phyloP scores from a whole-genome alignment of 2,797 vertebrate genomes.

The Pachyuromys duprasi region DNA sequence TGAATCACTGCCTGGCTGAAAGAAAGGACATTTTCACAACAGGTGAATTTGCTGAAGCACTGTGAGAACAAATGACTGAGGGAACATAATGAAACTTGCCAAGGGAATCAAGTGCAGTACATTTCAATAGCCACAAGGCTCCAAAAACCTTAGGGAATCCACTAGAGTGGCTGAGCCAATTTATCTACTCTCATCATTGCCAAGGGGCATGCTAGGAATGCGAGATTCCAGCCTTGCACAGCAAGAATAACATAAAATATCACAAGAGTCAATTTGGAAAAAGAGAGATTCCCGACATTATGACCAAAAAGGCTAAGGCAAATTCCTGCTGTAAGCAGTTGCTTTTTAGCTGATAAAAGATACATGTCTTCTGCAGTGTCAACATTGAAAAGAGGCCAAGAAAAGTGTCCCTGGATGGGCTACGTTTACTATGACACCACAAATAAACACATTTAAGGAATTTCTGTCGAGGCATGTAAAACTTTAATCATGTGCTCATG shows the following conservation, averaged over 20 bases:
- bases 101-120: conserved; percentile 27
- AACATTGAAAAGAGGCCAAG: background rate
- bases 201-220: background rate
- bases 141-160: conserved; percentile 23
- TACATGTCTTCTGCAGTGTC: background rate
- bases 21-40: conserved; percentile 45
- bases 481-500: background rate
- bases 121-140: conserved; percentile 42
- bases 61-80: conserved; percentile 18
- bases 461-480: background rate
- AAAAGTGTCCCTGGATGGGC: background rate
- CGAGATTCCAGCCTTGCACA: background rate
- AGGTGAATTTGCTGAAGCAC: conserved; percentile 59
- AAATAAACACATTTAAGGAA: background rate
- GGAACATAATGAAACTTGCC: conserved; percentile 24
- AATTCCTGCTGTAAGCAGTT: background rate
- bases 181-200: conserved; percentile 42
- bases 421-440: background rate
- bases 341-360: background rate
- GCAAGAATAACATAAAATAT: conserved; percentile 13
- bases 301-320: conserved; percentile 1
- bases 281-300: background rate
- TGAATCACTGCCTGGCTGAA: background rate
- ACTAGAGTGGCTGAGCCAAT: conserved; percentile 27
- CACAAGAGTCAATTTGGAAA: background rate